These are phyloP conservation scores for Cheumatopsyche charites DNA, from an alignment of 1,140 invertebrate species.

Conservation along the genomic window DNA sequence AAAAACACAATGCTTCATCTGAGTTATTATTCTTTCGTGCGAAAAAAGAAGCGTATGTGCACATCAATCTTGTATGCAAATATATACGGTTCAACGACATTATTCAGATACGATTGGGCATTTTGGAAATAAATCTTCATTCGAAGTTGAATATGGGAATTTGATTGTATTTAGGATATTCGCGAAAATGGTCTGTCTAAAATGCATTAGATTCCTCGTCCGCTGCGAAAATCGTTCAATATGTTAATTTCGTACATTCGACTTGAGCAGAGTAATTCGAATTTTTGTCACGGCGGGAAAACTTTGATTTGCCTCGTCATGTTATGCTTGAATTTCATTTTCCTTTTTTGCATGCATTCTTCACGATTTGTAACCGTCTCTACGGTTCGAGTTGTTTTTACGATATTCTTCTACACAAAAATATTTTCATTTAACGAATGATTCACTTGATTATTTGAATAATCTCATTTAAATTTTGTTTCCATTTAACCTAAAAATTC, in stretches of 20 bases:
- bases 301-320: conserved; percentile 28
- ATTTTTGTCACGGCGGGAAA: conserved; percentile 25
- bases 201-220: not conserved
- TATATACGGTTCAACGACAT: not conserved
- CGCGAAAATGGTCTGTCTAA: not conserved
- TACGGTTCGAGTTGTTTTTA: no score
- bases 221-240: conserved; percentile 14
- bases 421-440: no score
- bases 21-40: not conserved
- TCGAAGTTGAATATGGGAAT: no score
- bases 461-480: no score
- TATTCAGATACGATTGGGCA: no score
- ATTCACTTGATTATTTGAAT: no score
- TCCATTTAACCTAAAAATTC: no score
- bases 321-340: not conserved
- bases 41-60: not conserved
- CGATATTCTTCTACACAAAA: no score
- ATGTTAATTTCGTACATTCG: conserved; percentile 8
- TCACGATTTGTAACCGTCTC: no score
- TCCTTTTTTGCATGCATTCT: conserved; percentile 9
- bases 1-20: conserved; percentile 10
- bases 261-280: conserved; percentile 7
- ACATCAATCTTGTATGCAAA: conserved; percentile 14
- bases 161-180: no score
- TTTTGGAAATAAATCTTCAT: no score